A percentile compares a stretch with the other conserved stretches of the same genome.
Evolutionary conservation across 1,140 invertebrate species (phyloP).

Genomic region (Limonius californicus): DNA sequence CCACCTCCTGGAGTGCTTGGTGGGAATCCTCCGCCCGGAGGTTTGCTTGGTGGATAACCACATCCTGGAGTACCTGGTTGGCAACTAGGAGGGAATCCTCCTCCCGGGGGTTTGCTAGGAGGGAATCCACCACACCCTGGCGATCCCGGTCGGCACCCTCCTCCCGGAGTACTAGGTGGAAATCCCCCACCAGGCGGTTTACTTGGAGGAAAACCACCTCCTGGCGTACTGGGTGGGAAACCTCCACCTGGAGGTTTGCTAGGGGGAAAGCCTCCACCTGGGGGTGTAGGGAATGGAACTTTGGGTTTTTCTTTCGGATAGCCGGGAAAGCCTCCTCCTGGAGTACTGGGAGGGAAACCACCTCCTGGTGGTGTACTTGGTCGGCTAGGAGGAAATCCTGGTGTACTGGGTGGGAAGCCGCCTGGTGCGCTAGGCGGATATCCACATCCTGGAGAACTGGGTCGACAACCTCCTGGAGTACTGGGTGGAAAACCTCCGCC

Average conservation of each 20-base stretch:
- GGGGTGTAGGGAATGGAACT: too few species aligned
- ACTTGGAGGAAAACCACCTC: too few species aligned
- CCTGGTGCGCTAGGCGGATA: too few species aligned
- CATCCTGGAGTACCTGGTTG: too few species aligned
- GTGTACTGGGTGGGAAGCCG: too few species aligned
- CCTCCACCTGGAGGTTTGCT: constrained; percentile 9
- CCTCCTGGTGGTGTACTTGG: background rate
- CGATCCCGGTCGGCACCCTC: background rate
- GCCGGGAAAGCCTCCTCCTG: background rate
- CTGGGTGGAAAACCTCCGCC: background rate
- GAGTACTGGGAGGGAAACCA: constrained; percentile 15
- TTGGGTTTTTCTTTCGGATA: too few species aligned
- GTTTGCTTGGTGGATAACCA: too few species aligned
- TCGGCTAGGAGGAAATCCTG: too few species aligned
- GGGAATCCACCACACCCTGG: background rate
- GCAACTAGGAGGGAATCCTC: too few species aligned
- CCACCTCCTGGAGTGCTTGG: constrained; percentile 16
- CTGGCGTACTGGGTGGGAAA: too few species aligned
- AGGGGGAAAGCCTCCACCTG: background rate
- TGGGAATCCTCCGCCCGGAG: too few species aligned
- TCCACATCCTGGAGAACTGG: constrained; percentile 1
- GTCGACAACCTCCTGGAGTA: too few species aligned
- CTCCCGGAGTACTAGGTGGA: constrained; percentile 30
- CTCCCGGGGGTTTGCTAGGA: constrained; percentile 13
- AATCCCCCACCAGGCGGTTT: constrained; percentile 42